phyloP scores from a whole-genome alignment of 2,797 vertebrate species.

The Coilia nasus region DNA sequence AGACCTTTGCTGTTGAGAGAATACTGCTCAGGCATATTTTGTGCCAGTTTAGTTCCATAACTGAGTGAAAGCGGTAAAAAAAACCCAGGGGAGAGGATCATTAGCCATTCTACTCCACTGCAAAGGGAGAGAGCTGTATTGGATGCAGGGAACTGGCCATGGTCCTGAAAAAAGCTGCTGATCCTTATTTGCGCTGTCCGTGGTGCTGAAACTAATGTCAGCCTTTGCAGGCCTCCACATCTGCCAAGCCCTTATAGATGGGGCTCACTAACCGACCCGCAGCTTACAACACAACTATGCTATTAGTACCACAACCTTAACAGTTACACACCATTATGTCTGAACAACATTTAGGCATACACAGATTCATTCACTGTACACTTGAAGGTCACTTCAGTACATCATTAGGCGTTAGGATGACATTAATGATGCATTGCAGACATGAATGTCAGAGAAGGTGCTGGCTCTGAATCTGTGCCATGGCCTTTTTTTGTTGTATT shows the following conservation, averaged over 20 bases:
- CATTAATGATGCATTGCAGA: not conserved
- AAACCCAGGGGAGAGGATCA: not conserved
- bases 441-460: conserved; percentile 1
- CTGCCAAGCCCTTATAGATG: not conserved
- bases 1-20: not conserved
- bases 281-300: not conserved
- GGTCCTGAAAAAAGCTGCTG: not conserved
- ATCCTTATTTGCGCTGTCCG: not conserved
- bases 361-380: not conserved
- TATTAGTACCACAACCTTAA: not conserved
- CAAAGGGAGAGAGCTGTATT: not conserved
- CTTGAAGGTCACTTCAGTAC: conserved; percentile 5
- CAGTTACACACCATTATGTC: not conserved
- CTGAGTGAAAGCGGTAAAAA: not conserved
- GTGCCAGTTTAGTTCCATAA: not conserved
- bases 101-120: not conserved
- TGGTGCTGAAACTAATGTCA: not conserved
- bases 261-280: not conserved
- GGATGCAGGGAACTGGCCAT: not conserved
- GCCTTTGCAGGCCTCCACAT: not conserved
- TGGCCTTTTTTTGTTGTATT: not conserved
- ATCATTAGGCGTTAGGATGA: not conserved
- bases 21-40: not conserved
- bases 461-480: conserved; percentile 6
- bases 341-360: not conserved